Percentiles rank a stretch among this genome's conserved stretches.
Evolutionary conservation across 2,797 vertebrate species (phyloP).

Genomic region (Acanthis flammea): DNA sequence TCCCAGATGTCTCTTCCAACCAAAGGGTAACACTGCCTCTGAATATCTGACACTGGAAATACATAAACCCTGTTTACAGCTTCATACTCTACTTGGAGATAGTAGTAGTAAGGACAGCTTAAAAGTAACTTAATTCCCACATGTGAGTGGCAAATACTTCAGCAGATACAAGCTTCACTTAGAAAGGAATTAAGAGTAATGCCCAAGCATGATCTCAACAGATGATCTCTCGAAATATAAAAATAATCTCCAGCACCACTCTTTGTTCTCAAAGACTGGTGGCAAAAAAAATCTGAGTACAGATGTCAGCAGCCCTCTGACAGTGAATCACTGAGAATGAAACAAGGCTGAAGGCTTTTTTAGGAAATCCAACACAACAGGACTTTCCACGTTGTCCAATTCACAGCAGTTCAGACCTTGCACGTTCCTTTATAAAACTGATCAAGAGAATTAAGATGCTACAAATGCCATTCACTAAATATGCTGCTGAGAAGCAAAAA

Average conservation of each 20-base stretch:
- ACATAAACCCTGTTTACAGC: not conserved
- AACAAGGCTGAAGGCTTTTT: not conserved
- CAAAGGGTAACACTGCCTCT: not conserved
- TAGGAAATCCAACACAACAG: not conserved
- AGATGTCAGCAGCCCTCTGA: not conserved
- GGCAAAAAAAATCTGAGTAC: not conserved
- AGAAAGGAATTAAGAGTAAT: not conserved
- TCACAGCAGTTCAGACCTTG: not conserved
- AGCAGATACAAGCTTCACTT: not conserved
- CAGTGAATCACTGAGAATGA: not conserved
- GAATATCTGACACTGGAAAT: not conserved
- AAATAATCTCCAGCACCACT: not conserved
- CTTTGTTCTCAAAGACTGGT: not conserved
- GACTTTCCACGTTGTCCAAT: not conserved
- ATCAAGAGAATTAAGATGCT: not conserved
- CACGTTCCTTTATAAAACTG: not conserved
- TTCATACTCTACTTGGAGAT: not conserved
- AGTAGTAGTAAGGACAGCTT: not conserved
- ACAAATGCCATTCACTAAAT: not conserved
- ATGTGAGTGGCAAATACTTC: not conserved
- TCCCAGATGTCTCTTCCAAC: not conserved
- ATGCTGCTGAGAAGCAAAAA: not conserved
- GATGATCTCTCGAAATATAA: not conserved
- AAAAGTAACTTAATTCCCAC: not conserved
- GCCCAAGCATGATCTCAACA: conserved; percentile 8